Evolutionary conservation across 1,140 invertebrate genomes (phyloP), one percentile per base, ranked within the genome.

Genomic region (Lordiphosa stackelbergi): DNA sequence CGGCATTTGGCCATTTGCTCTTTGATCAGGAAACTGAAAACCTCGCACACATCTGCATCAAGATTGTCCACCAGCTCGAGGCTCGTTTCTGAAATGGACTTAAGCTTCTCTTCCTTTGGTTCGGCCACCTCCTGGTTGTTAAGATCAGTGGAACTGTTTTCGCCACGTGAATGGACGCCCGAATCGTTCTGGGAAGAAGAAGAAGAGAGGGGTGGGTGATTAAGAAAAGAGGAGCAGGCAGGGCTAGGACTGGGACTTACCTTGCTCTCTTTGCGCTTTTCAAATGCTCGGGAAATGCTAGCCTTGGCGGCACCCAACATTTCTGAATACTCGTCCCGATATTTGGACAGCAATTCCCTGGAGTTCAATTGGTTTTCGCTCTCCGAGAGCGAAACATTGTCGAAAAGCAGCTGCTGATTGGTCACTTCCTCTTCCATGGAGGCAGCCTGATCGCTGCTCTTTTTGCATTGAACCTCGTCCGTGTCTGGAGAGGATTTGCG

Each of bases 1-100:
- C 94, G 92, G 5, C 94, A 94, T 56, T 93, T 91, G 3, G 92
- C 88, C 42, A 95, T 88, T 74, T 94, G 94, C 11, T 91, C 90
- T 72, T 94, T 93, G 49, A 95, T 92, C 19, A 94, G 88, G 2
- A 92, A 91, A 85, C 93, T 94, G 13, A 95, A 89, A 65, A 93
- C 92, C 37, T 92, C 92, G 84, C 93, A 95, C 8, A 94, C 92
- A 36, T 83, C 69, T 0, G 59, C 49, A 45, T 62, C 49, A 11
- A 22, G 16, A 19, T 41, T 64, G 2, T 11, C 41, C 5, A 64
- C 19, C 16, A 85, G 49, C 16, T 87, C 71, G 43, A 86, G 45
- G 9, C 45, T 66, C 5, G 55, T 66, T 2, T 62, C 58, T 6
- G 58, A 68, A 38, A 57, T 24, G 3, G 40, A 60, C 34, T 37